Evolutionary conservation across 2,113 vertebrate species (phyloP).

Genomic region (Plestiodon gilberti): DNA sequence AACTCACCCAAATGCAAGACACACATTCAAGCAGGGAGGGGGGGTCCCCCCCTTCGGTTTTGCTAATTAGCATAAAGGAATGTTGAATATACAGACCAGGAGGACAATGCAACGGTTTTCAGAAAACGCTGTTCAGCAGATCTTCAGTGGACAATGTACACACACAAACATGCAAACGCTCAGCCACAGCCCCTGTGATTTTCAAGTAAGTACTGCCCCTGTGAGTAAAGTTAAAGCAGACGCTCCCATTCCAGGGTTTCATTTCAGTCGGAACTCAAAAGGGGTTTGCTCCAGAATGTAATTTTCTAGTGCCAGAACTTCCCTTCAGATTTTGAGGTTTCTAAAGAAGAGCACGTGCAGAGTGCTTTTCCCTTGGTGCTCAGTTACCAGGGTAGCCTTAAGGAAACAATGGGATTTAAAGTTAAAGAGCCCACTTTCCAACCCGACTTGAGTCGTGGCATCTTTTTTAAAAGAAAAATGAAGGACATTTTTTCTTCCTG

Average conservation of each 20-base stretch:
- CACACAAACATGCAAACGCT: neutral
- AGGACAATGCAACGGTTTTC: constrained; percentile 33
- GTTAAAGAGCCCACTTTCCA: neutral
- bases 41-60: constrained; percentile 55
- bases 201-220: neutral
- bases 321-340: neutral
- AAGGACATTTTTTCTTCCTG: neutral
- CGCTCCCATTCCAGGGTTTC: neutral
- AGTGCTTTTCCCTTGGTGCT: neutral
- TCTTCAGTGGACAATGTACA: neutral
- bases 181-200: neutral
- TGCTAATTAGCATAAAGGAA: constrained; percentile 57
- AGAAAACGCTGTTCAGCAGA: constrained; percentile 20
- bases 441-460: no score
- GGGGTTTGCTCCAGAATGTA: neutral
- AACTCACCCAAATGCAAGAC: constrained; percentile 57
- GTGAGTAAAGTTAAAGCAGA: constrained; percentile 33
- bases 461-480: neutral
- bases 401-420: neutral
- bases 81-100: constrained; percentile 37
- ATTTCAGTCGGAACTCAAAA: neutral
- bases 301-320: neutral
- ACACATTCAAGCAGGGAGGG: constrained; percentile 44
- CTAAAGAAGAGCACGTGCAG: neutral
- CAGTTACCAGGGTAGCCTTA: neutral